Conservation (phyloP, 2,888 invertebrate species). For the Micropterix aruncella region DNA sequence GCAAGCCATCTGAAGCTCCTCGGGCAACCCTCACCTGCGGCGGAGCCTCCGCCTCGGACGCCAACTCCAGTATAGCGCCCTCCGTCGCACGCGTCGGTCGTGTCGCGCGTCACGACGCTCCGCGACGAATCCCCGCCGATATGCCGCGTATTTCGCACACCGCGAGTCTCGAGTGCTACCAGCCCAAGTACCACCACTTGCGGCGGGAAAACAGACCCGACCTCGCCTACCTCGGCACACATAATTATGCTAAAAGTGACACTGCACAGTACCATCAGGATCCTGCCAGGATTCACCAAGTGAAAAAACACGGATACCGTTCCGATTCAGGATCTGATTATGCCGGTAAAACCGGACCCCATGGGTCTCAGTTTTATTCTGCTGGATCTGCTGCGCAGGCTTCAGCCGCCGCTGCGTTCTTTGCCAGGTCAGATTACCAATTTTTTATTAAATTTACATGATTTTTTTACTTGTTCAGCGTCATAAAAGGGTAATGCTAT, state of each 20-base stretch:
- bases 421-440: constrained; percentile 11
- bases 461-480: too few relatives aligned
- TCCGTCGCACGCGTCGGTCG: constrained; percentile 23
- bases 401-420: constrained; percentile 12
- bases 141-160: constrained; percentile 22
- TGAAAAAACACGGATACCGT: not conserved
- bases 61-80: constrained; percentile 23
- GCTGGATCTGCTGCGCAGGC: constrained; percentile 11
- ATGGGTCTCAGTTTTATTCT: not conserved
- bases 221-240: not conserved
- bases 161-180: constrained; percentile 32
- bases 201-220: constrained; percentile 19
- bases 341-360: not conserved
- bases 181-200: constrained; percentile 35
- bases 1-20: constrained; percentile 5
- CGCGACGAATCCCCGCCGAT: constrained; percentile 13
- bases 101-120: constrained; percentile 30
- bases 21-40: constrained; percentile 6
- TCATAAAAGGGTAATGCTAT: too few relatives aligned
- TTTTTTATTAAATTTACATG: too few relatives aligned
- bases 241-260: not conserved
- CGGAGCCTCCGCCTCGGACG: constrained; percentile 7
- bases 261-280: not conserved
- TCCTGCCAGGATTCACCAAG: not conserved
- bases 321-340: not conserved